Conservation (phyloP, 2,888 invertebrate species). For the Camponotus fellah region DNA sequence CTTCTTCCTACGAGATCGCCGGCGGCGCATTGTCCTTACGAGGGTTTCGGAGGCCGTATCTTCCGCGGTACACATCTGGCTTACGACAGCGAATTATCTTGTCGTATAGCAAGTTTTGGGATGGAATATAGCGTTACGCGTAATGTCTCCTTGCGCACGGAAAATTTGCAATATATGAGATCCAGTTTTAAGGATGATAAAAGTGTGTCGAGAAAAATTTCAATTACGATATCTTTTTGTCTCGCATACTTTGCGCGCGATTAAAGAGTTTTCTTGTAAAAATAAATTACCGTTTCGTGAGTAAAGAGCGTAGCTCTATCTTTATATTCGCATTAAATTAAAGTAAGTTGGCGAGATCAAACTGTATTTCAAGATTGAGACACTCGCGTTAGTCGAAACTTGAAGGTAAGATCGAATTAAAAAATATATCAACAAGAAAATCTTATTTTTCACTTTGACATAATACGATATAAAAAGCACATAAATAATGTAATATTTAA, state of each 20-base stretch:
- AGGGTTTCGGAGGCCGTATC: slow-evolving; percentile 41
- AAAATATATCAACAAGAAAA: neutral
- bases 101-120: neutral
- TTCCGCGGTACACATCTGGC: slow-evolving; percentile 48
- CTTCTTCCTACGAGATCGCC: slow-evolving; percentile 53
- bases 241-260: neutral
- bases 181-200: neutral
- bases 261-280: neutral
- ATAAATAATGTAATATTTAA: neutral
- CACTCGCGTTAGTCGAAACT: neutral
- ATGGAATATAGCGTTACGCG: neutral
- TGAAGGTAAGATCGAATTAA: neutral
- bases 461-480: neutral
- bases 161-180: neutral
- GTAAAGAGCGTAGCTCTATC: neutral
- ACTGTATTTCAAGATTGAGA: neutral
- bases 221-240: too few species aligned
- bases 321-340: neutral
- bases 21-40: slow-evolving; percentile 68
- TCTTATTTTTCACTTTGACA: neutral
- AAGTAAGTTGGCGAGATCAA: neutral
- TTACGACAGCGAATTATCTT: neutral
- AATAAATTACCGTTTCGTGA: neutral
- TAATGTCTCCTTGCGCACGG: neutral
- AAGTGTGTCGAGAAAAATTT: neutral